phyloP scores from a whole-genome alignment of 2,797 vertebrate species.

The Hydrophis major region DNA sequence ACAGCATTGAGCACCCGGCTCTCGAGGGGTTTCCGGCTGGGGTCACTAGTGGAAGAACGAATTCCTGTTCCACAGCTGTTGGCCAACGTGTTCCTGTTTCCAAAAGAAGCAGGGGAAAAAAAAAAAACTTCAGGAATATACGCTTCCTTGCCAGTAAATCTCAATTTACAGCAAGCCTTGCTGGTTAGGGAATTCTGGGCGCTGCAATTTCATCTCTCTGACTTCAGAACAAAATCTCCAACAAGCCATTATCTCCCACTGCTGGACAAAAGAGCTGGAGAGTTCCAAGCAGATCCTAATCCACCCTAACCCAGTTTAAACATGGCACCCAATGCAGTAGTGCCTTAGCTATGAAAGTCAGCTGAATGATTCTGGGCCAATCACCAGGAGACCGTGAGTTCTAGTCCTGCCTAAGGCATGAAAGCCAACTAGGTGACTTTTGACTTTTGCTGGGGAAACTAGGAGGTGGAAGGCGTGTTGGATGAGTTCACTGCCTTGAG shows the following conservation, averaged over 20 bases:
- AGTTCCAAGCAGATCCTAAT: background rate
- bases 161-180: background rate
- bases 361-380: background rate
- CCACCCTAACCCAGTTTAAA: background rate
- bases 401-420: no score
- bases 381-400: no score
- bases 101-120: background rate
- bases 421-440: no score
- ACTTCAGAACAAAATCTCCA: background rate
- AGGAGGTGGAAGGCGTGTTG: no score
- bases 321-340: background rate
- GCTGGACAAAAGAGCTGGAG: background rate
- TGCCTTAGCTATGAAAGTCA: background rate
- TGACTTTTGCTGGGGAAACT: no score
- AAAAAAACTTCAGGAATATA: background rate
- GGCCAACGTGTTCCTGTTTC: slow-evolving; percentile 91
- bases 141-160: background rate
- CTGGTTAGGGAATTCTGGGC: background rate
- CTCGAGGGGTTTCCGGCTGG: slow-evolving; percentile 96
- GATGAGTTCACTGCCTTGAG: no score
- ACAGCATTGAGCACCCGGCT: slow-evolving; percentile 98
- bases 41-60: slow-evolving; percentile 96
- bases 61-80: slow-evolving; percentile 99
- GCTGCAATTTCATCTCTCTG: background rate
- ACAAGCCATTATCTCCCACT: background rate